A percentile compares a stretch with the other conserved stretches of the same genome.
phyloP scores from a whole-genome alignment of 2,113 vertebrate genomes.

The Prolemur simus region DNA sequence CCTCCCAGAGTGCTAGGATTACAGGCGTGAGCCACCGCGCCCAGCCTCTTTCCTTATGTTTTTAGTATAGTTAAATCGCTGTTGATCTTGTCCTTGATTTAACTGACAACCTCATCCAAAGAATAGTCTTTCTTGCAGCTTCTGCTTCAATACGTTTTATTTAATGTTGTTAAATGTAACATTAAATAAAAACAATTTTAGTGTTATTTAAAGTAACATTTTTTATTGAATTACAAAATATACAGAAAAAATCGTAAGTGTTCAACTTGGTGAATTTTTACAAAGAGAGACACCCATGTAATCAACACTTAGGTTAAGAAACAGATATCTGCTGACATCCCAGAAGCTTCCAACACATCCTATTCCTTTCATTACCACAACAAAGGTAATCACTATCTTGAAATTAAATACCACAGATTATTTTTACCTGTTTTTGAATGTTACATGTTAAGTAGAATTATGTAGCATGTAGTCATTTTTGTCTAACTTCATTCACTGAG shows the following conservation, averaged over 20 bases:
- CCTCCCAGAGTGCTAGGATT: too few relatives aligned
- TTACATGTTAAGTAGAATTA: neutral
- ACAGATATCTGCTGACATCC: neutral
- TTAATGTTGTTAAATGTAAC: neutral
- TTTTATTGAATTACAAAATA: neutral
- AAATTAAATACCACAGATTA: neutral
- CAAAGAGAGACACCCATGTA: neutral
- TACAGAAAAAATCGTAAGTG: neutral
- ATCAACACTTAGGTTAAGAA: neutral
- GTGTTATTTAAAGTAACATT: too few relatives aligned
- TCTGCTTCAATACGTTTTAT: neutral
- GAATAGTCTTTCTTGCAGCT: neutral
- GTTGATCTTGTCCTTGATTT: neutral
- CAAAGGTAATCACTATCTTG: neutral
- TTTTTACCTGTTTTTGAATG: neutral
- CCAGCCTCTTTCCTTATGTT: neutral
- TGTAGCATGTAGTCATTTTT: neutral
- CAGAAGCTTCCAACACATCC: neutral
- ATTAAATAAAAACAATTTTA: neutral
- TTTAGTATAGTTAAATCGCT: neutral
- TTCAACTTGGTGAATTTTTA: neutral
- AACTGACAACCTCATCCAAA: neutral
- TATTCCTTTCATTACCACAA: neutral
- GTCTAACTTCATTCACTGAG: neutral
- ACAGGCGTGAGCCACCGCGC: too few relatives aligned